Percentiles rank a stretch among this genome's conserved stretches.
Conservation (phyloP, 2,888 invertebrate genomes). For the Kuschelorhynchus macadamiae region DNA sequence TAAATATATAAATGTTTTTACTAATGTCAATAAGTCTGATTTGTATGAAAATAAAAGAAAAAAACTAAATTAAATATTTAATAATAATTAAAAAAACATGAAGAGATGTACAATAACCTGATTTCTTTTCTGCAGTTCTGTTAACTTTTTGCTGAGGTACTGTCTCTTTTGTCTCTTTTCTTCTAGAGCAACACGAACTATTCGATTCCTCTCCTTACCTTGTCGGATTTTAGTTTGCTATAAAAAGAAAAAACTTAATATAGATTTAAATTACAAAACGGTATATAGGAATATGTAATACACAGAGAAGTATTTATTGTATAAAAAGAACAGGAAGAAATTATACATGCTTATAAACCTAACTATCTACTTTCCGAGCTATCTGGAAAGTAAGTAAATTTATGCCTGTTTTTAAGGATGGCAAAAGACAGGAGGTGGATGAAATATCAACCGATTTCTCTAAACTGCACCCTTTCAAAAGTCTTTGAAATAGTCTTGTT, state of each 20-base stretch:
- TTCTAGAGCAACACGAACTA: conserved; percentile 72
- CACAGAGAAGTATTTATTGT: background rate
- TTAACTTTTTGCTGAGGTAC: conserved; percentile 60
- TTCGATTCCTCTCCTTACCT: conserved; percentile 73
- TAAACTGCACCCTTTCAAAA: too few relatives aligned
- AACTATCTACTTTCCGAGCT: too few relatives aligned
- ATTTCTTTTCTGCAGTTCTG: conserved; percentile 63
- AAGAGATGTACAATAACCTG: conserved; percentile 16
- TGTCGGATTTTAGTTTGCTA: conserved; percentile 74
- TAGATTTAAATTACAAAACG: background rate
- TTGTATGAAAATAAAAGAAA: background rate
- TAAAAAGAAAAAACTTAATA: conserved; percentile 47
- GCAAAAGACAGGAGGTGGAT: too few relatives aligned
- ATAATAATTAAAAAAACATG: too few relatives aligned
- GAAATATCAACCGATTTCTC: too few relatives aligned
- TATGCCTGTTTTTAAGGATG: too few relatives aligned
- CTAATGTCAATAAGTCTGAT: too few relatives aligned
- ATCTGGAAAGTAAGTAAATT: too few relatives aligned
- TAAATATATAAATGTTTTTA: too few relatives aligned
- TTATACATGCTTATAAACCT: too few relatives aligned
- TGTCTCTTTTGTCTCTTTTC: conserved; percentile 70
- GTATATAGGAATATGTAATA: background rate
- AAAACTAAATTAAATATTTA: background rate
- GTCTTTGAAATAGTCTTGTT: too few relatives aligned
- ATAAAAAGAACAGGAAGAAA: too few relatives aligned